Conservation (phyloP, 2,113 vertebrate species). For the Aldabrachelys gigantea region DNA sequence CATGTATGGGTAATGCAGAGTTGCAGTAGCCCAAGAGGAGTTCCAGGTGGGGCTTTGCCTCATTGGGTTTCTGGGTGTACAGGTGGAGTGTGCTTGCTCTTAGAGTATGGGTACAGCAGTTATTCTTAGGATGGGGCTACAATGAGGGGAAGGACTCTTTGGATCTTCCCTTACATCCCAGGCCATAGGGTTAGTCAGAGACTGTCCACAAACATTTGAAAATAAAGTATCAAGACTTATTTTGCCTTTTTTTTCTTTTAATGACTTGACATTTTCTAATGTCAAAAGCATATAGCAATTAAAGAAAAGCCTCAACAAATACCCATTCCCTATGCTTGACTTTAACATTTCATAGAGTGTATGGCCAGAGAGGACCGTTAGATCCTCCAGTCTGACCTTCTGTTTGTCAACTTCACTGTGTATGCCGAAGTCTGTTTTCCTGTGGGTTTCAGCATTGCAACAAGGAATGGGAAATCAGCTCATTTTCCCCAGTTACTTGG, state of each 20-base stretch:
- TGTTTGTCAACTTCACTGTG: not conserved
- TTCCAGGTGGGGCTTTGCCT: not conserved
- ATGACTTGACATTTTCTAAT: conserved; percentile 39
- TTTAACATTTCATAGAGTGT: not conserved
- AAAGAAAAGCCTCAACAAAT: conserved; percentile 50
- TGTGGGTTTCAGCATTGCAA: conserved; percentile 23
- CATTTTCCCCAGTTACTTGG: not conserved
- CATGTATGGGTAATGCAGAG: not conserved
- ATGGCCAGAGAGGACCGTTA: not conserved
- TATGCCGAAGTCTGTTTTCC: not conserved
- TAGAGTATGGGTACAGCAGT: not conserved
- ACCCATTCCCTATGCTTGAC: conserved; percentile 50
- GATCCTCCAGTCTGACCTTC: not conserved
- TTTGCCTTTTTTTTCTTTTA: conserved; percentile 31
- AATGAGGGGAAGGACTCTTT: not conserved
- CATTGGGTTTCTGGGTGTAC: rapidly evolving
- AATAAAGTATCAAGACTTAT: not conserved
- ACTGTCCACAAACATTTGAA: not conserved
- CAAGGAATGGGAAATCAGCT: conserved; percentile 23
- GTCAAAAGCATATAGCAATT: conserved; percentile 51
- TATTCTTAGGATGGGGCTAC: not conserved
- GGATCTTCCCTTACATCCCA: not conserved
- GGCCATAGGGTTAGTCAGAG: not conserved
- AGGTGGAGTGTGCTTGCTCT: not conserved
- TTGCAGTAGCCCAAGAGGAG: not conserved